Percentiles rank a stretch among this genome's conserved stretches.
phyloP scores from a whole-genome alignment of 92 coral and sea anemone genomes.

The Phenganax marumi region DNA sequence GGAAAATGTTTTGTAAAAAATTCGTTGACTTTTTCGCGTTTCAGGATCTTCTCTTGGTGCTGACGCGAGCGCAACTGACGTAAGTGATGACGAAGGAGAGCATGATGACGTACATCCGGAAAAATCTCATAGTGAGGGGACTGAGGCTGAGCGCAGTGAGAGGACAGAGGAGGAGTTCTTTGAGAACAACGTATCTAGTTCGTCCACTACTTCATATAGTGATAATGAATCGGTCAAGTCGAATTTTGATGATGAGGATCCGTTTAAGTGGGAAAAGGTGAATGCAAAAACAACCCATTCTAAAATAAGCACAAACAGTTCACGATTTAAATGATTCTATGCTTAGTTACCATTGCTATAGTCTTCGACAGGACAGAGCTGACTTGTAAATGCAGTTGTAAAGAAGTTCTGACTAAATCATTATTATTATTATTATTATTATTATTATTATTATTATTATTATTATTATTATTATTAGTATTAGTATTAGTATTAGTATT shows the following conservation, averaged over 20 bases:
- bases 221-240: slow-evolving; percentile 84
- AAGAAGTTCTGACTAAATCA: too few species aligned
- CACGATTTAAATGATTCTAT: too few species aligned
- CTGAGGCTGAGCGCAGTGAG: slow-evolving; percentile 46
- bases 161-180: slow-evolving; percentile 88
- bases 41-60: not conserved
- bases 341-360: too few species aligned
- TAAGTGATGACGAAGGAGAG: slow-evolving; percentile 53
- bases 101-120: slow-evolving; percentile 40
- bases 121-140: slow-evolving; percentile 26
- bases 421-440: too few species aligned
- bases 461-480: too few species aligned
- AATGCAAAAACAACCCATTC: not conserved
- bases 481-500: too few species aligned
- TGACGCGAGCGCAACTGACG: slow-evolving; percentile 29
- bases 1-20: not conserved
- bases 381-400: too few species aligned
- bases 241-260: slow-evolving; percentile 88
- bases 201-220: slow-evolving; percentile 85
- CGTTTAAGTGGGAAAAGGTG: slow-evolving; percentile 89
- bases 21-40: not conserved
- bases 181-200: slow-evolving; percentile 82
- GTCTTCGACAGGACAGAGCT: too few species aligned
- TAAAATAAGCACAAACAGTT: too few species aligned
- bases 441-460: too few species aligned